phyloP scores from a whole-genome alignment of 2,888 invertebrate genomes.

The Leptothorax acervorum region DNA sequence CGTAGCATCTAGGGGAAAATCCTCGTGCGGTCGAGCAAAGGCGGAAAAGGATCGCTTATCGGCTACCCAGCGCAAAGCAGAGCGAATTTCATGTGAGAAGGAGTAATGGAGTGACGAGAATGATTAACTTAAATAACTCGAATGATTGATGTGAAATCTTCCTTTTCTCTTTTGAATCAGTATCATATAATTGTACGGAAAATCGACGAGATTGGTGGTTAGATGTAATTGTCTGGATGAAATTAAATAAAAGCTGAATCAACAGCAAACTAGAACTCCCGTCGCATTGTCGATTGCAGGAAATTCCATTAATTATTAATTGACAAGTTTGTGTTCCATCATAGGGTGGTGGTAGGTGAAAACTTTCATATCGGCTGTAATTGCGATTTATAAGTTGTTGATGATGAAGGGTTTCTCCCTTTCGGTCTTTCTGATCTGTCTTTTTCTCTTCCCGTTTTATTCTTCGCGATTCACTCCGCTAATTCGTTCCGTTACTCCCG shows the following conservation, averaged over 20 bases:
- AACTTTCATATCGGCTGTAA: constrained; percentile 78
- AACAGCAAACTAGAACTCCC: constrained; percentile 58
- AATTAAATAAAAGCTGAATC: constrained; percentile 75
- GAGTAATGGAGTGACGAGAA: constrained; percentile 10
- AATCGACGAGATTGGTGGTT: constrained; percentile 10
- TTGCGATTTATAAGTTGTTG: constrained; percentile 74
- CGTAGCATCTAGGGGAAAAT: constrained; percentile 62
- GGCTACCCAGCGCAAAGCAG: constrained; percentile 48
- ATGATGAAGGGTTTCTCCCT: constrained; percentile 32
- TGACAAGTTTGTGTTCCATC: constrained; percentile 79
- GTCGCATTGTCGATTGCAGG: constrained; percentile 25
- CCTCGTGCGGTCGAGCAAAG: constrained; percentile 43
- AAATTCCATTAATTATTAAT: constrained; percentile 79
- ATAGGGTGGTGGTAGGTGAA: constrained; percentile 67
- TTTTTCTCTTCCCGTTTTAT: constrained; percentile 13
- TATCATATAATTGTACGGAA: not conserved
- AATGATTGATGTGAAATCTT: constrained; percentile 4
- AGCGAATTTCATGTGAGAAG: constrained; percentile 5
- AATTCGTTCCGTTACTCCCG: constrained; percentile 32
- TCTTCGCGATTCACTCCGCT: constrained; percentile 11
- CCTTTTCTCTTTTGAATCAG: not conserved
- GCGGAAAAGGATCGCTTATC: constrained; percentile 72
- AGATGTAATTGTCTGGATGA: constrained; percentile 57
- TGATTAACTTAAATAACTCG: constrained; percentile 10
- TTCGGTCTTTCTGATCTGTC: not conserved